Conservation (phyloP, 2,797 vertebrate species). For the Mareca penelope region DNA sequence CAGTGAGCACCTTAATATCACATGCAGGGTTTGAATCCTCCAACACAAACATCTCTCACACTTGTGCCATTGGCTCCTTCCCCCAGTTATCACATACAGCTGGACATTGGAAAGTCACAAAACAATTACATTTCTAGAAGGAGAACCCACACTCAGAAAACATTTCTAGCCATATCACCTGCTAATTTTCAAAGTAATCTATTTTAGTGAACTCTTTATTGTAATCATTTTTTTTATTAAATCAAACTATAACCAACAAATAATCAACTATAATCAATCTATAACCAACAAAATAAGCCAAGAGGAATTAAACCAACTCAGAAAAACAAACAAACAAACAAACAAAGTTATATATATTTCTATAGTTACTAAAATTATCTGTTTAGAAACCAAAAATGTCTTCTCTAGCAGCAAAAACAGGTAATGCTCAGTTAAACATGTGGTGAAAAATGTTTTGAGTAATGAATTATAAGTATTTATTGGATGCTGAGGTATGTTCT, state of each 20-base stretch:
- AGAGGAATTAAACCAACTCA: not conserved
- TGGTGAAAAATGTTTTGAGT: not conserved
- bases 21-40: fast-evolving
- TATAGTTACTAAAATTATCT: not conserved
- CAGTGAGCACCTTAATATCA: not conserved
- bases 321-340: too few relatives aligned
- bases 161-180: not conserved
- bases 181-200: not conserved
- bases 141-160: not conserved
- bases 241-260: not conserved
- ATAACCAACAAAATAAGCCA: not conserved
- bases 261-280: not conserved
- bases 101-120: not conserved
- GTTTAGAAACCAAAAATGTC: not conserved
- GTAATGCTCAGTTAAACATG: not conserved
- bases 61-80: not conserved
- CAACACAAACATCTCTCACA: not conserved
- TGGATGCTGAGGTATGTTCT: not conserved
- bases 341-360: not conserved
- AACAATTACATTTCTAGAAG: not conserved
- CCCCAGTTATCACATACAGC: not conserved
- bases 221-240: not conserved
- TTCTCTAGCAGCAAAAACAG: not conserved
- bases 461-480: not conserved
- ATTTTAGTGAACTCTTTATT: not conserved